phyloP scores from a whole-genome alignment of 2,888 invertebrate genomes.

The Frankliniella fusca region DNA sequence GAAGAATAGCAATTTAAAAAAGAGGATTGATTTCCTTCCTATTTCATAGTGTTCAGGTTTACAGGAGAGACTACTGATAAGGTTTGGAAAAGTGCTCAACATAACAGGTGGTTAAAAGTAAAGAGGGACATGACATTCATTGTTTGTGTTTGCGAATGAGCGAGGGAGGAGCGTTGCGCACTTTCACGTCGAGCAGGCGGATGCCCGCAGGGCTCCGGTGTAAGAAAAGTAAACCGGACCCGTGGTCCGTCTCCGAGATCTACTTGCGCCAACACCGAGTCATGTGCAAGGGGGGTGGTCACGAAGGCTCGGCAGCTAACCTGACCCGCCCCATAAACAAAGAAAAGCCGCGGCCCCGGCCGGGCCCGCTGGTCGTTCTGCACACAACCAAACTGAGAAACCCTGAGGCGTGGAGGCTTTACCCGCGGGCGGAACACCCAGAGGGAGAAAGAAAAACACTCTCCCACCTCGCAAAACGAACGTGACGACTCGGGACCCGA shows the following conservation, averaged over 20 bases:
- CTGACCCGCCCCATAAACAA: background rate
- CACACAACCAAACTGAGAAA: background rate
- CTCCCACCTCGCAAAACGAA: background rate
- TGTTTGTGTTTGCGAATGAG: background rate
- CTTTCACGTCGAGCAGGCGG: background rate
- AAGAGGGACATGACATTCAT: background rate
- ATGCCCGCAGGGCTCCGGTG: background rate
- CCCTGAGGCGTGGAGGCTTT: background rate
- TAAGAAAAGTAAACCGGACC: background rate
- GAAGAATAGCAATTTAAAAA: background rate
- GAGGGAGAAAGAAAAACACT: background rate
- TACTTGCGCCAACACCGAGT: background rate
- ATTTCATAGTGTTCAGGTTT: background rate
- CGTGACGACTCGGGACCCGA: background rate
- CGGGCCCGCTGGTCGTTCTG: background rate
- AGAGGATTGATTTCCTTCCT: background rate
- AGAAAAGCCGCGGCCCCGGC: background rate
- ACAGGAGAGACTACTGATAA: background rate
- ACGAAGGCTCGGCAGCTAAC: background rate
- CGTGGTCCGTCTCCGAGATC: background rate
- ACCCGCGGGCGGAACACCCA: too few species aligned
- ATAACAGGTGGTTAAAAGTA: conserved; percentile 1
- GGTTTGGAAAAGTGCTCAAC: background rate
- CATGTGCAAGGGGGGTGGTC: background rate
- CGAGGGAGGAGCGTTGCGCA: background rate